Evolutionary conservation across 2,797 vertebrate genomes (phyloP), one percentile per base, ranked within the genome.

Genomic region (Anabas testudineus): DNA sequence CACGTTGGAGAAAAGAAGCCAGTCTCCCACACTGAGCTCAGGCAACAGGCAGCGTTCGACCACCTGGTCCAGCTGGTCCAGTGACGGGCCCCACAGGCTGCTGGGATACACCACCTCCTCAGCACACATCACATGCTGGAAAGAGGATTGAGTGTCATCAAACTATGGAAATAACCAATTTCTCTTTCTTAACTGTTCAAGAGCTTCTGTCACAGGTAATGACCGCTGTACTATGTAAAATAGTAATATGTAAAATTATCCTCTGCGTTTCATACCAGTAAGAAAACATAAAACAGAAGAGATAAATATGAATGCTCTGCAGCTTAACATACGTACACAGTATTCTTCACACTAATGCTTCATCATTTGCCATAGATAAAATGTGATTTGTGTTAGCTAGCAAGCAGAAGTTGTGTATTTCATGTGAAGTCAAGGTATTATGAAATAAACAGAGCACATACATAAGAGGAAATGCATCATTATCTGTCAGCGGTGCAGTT

Each of bases 1-100:
- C 96, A 99, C 98, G 81, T 97, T 97, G 74, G 94, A 95, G 92
- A 99, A 99, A 83, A 97, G 94, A 75, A 99, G 95, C 98, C 98
- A 99, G 82, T 99, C 97, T 85, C 98, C 97, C 76, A 98, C 94
- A 24, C 93, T 93, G 87, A 99, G 86, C 91, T 99, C 97, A 0
- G 98, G 98, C 88, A 99, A 95, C 91, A 96, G 93, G 93, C 97
- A 99, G 84, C 87, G 95, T 92, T 99, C 97, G 88, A 99, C 95
- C 86, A 99, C 96, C 85, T 95, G 95, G 94, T 99, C 98, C 85
- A 99, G 94, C 78, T 95, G 94, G 84, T 99, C 98, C 92, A 95
- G 95, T 28, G 97, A 96, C 18, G 98, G 97, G 86, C 98, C 98
- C 96, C 96, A 96, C 90, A 99, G 94, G 94, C 96, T 98, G 95